Conservation (phyloP, 1,140 invertebrate genomes). For the Trinorchestia longiramus region DNA sequence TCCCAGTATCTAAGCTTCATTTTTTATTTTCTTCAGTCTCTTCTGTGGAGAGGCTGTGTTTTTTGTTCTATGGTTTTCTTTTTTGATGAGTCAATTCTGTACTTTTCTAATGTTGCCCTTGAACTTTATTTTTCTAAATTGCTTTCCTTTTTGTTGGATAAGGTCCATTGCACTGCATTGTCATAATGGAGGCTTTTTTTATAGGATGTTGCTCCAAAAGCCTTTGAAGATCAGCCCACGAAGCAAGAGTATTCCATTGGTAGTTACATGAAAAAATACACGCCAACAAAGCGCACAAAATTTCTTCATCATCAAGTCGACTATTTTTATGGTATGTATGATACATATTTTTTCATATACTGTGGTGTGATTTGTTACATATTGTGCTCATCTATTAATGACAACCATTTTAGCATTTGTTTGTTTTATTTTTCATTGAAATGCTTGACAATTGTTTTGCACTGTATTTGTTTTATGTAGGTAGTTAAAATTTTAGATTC, state of each 20-base stretch:
- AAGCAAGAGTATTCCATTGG: constrained; percentile 94
- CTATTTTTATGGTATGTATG: constrained; percentile 85
- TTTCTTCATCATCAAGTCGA: constrained; percentile 94
- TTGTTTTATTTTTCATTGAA: too few relatives aligned
- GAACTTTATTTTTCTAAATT: not conserved
- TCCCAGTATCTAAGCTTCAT: not conserved
- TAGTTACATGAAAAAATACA: constrained; percentile 93
- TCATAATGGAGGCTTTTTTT: not conserved
- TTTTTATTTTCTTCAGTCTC: not conserved
- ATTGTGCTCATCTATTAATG: too few relatives aligned
- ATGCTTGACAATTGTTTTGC: too few relatives aligned
- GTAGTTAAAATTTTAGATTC: too few relatives aligned
- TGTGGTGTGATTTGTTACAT: too few relatives aligned
- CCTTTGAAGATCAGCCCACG: constrained; percentile 74
- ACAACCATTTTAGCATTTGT: not conserved
- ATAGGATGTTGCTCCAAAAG: constrained; percentile 72
- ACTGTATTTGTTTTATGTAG: too few relatives aligned
- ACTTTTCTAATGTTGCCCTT: not conserved
- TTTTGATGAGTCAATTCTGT: not conserved
- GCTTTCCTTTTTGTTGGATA: not conserved
- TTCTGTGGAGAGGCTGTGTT: not conserved
- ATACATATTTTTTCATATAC: too few relatives aligned
- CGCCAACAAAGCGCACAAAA: constrained; percentile 94
- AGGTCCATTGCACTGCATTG: not conserved
- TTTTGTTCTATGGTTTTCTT: not conserved